phyloP scores from a whole-genome alignment of 92 coral and sea anemone genomes.

The Palythoa caribaeorum region DNA sequence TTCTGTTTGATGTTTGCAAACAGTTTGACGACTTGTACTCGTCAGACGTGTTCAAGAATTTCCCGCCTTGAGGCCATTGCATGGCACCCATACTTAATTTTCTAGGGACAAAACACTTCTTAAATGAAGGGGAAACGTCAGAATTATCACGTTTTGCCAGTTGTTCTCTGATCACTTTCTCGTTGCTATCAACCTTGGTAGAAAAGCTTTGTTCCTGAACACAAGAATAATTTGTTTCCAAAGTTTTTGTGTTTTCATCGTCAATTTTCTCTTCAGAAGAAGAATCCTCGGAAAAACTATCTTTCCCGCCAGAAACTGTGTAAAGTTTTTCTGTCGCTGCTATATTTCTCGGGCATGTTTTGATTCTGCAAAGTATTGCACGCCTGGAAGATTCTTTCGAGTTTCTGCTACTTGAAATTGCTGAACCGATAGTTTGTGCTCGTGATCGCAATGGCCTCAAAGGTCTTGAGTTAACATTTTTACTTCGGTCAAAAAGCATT shows the following conservation, averaged over 20 bases:
- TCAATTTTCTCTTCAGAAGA: not conserved
- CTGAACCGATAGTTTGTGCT: not conserved
- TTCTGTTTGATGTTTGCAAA: constrained; percentile 5
- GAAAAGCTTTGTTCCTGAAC: not conserved
- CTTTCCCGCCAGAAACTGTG: not conserved
- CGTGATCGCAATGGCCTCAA: not conserved
- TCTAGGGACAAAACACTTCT: not conserved
- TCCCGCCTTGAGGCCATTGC: not conserved
- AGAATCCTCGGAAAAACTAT: not conserved
- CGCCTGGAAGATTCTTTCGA: not conserved
- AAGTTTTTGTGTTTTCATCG: not conserved
- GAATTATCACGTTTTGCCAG: not conserved
- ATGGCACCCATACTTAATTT: not conserved
- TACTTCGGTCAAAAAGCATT: constrained; percentile 38
- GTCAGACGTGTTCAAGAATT: too few species aligned
- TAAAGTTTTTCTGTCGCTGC: not conserved
- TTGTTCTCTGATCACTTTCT: not conserved
- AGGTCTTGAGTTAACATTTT: constrained; percentile 16
- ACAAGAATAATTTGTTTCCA: not conserved
- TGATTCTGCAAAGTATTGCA: not conserved
- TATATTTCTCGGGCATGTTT: constrained; percentile 23
- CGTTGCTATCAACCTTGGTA: not conserved
- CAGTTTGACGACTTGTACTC: not conserved
- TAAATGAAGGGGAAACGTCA: not conserved
- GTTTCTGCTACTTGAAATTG: not conserved